phyloP scores from a whole-genome alignment of 1,140 invertebrate genomes.

The Pteromalus puparum region DNA sequence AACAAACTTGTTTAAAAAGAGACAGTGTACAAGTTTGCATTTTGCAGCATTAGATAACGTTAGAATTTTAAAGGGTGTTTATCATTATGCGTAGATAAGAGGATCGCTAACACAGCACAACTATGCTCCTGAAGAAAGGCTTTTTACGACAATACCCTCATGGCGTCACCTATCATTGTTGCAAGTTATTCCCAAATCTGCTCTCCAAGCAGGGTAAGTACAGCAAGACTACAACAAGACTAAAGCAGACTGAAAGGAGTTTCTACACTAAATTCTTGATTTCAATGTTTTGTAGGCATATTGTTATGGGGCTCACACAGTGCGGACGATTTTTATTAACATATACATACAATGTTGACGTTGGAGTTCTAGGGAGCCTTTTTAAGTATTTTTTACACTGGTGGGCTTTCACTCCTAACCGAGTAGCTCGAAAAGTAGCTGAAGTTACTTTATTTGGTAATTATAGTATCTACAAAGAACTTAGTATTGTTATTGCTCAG shows the following conservation, averaged over 20 bases:
- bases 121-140: conserved; percentile 71
- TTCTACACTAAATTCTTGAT: conserved; percentile 14
- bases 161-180: conserved; percentile 70
- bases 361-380: conserved; percentile 65
- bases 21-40: conserved; percentile 20
- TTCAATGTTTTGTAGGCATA: conserved; percentile 78
- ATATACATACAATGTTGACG: conserved; percentile 83
- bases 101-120: conserved; percentile 70
- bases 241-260: conserved; percentile 5
- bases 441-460: conserved; percentile 83
- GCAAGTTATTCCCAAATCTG: conserved; percentile 71
- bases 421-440: conserved; percentile 79
- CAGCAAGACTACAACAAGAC: conserved; percentile 14
- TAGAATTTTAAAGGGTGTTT: conserved; percentile 42
- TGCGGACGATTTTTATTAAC: conserved; percentile 95
- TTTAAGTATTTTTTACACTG: conserved; percentile 82
- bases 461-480: conserved; percentile 78
- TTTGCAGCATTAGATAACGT: background rate
- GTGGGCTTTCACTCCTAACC: conserved; percentile 82
- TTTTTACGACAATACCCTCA: conserved; percentile 70
- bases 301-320: conserved; percentile 94
- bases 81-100: conserved; percentile 63
- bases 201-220: conserved; percentile 71
- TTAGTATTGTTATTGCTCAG: conserved; percentile 82
- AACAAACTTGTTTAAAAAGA: conserved; percentile 18